Evolutionary conservation across 2,113 vertebrate species (phyloP).

Genomic region (Antechinus flavipes): DNA sequence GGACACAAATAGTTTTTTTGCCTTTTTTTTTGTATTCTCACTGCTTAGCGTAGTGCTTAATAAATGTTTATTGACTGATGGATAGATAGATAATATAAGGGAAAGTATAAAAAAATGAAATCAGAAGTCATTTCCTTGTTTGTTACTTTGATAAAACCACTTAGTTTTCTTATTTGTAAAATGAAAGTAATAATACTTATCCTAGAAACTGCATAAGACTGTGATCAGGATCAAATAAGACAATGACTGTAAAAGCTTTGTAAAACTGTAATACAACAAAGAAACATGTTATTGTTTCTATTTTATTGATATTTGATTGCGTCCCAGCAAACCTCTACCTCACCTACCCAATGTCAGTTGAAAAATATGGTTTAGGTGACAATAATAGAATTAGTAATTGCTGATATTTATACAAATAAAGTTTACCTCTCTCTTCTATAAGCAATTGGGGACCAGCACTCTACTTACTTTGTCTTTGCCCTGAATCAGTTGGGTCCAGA

Average conservation of each 20-base stretch:
- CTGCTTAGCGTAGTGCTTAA: neutral
- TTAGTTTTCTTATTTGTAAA: neutral
- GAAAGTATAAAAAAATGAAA: neutral
- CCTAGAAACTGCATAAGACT: neutral
- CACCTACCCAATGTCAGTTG: neutral
- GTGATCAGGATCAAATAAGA: neutral
- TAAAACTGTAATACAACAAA: neutral
- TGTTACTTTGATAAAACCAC: neutral
- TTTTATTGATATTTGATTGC: neutral
- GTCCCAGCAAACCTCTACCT: neutral
- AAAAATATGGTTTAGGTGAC: neutral
- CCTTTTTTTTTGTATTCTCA: neutral
- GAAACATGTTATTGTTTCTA: neutral
- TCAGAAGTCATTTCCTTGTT: neutral
- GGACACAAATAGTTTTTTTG: neutral
- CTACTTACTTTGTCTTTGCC: neutral
- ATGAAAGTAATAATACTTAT: neutral
- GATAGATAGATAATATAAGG: neutral
- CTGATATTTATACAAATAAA: neutral
- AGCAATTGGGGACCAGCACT: neutral
- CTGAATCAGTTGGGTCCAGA: neutral
- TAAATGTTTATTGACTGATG: neutral
- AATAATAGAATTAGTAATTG: neutral
- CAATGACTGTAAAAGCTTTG: neutral
- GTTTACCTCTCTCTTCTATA: neutral